phyloP scores from a whole-genome alignment of 92 coral and sea anemone species.

The Pocillopora grandis region DNA sequence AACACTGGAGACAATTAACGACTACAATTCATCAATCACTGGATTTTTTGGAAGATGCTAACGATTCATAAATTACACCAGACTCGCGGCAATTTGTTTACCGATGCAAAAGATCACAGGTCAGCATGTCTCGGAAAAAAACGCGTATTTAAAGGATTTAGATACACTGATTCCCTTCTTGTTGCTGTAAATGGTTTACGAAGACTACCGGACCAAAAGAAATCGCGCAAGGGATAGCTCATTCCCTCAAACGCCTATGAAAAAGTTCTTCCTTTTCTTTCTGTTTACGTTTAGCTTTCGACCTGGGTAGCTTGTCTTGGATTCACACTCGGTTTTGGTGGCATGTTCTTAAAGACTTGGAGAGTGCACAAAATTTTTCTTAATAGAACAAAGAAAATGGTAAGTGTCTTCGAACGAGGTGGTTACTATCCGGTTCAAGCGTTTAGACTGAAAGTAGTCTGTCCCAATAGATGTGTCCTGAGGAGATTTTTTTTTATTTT shows the following conservation, averaged over 20 bases:
- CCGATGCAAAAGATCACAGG: too few relatives aligned
- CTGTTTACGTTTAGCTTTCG: conserved; percentile 47
- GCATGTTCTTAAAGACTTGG: conserved; percentile 87
- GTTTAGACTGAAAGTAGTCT: too few relatives aligned
- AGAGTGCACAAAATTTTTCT: conserved; percentile 75
- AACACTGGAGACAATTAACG: too few relatives aligned
- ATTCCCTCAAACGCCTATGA: background rate
- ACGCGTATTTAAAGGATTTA: too few relatives aligned
- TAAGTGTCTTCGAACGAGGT: background rate
- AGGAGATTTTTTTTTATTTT: too few relatives aligned
- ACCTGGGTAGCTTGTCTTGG: conserved; percentile 73
- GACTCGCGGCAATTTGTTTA: too few relatives aligned
- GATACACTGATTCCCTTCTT: too few relatives aligned
- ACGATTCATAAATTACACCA: too few relatives aligned
- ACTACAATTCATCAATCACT: too few relatives aligned
- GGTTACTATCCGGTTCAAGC: too few relatives aligned
- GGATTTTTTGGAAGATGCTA: too few relatives aligned
- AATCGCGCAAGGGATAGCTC: background rate
- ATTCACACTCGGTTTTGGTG: conserved; percentile 78
- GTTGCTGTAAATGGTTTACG: background rate
- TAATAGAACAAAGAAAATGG: conserved; percentile 60
- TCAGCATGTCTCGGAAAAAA: background rate
- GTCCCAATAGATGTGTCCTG: too few relatives aligned
- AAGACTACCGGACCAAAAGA: background rate
- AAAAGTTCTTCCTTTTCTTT: background rate